Evolutionary conservation across 2,797 vertebrate genomes (phyloP).

Genomic region (Takifugu rubripes): DNA sequence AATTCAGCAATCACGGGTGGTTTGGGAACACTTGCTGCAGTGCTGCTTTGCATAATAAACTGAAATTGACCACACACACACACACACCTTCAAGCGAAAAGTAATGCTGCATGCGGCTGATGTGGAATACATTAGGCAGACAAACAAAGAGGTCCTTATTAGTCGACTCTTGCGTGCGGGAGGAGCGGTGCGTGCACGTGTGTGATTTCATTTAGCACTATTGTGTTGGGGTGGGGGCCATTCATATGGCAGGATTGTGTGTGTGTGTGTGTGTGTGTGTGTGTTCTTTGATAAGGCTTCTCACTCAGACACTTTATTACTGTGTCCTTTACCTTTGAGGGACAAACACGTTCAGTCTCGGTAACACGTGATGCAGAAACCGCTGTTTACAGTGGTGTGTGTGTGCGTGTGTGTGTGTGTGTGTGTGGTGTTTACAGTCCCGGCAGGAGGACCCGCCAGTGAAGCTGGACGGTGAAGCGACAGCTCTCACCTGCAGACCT

Average conservation of each 20-base stretch:
- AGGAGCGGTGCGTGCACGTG: conserved; percentile 57
- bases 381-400: too few species aligned
- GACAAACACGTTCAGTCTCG: too few species aligned
- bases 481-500: conserved; percentile 11
- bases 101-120: conserved; percentile 32
- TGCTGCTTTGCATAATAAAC: conserved; percentile 62
- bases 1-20: conserved; percentile 52
- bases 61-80: conserved; percentile 51
- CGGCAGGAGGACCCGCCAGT: too few species aligned
- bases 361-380: too few species aligned
- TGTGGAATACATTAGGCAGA: conserved; percentile 55
- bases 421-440: too few species aligned
- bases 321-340: too few species aligned
- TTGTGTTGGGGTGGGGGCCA: conserved; percentile 58
- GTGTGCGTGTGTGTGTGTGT: too few species aligned
- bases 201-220: conserved; percentile 74
- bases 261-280: conserved; percentile 59
- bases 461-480: too few species aligned
- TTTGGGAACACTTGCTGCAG: conserved; percentile 48
- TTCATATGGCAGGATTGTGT: conserved; percentile 59
- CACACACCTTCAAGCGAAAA: conserved; percentile 33
- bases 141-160: conserved; percentile 66
- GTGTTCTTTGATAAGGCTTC: conserved; percentile 61
- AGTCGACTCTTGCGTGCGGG: conserved; percentile 49
- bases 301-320: neutral